phyloP scores from a whole-genome alignment of 2,797 vertebrate species.

The Eospalax fontanierii region DNA sequence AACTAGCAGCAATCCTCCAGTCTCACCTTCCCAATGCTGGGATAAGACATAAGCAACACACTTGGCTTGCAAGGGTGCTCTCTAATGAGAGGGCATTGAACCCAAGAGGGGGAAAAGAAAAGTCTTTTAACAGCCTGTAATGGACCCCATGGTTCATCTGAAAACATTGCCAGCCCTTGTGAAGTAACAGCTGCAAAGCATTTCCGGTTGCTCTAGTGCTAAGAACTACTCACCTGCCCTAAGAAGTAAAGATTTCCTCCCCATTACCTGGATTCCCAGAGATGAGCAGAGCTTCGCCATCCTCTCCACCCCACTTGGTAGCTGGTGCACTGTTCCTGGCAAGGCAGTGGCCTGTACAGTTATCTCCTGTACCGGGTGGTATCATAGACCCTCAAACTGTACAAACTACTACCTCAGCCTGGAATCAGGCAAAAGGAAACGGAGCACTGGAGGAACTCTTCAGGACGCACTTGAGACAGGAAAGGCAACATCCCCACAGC shows the following conservation, averaged over 20 bases:
- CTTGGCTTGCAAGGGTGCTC: constrained; percentile 6
- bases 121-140: background rate
- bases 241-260: constrained; percentile 72
- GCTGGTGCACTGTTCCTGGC: constrained; percentile 94
- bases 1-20: background rate
- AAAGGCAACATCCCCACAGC: constrained; percentile 70
- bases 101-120: background rate
- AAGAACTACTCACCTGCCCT: constrained; percentile 81
- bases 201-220: constrained; percentile 34
- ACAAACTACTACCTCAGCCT: constrained; percentile 99
- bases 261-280: constrained; percentile 87
- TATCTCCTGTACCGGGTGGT: constrained; percentile 99
- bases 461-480: constrained; percentile 81
- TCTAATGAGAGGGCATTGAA: constrained; percentile 38
- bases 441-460: constrained; percentile 85
- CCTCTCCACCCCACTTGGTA: constrained; percentile 78
- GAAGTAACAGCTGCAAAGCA: constrained; percentile 37
- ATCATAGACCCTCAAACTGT: constrained; percentile 99
- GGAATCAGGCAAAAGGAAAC: constrained; percentile 91
- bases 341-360: constrained; percentile 99
- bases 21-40: background rate
- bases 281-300: constrained; percentile 76
- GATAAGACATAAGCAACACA: background rate
- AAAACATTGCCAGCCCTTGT: constrained; percentile 64
- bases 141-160: constrained; percentile 35